Conservation (phyloP, 2,888 invertebrate genomes). For the Tenthredo scrophulariae region DNA sequence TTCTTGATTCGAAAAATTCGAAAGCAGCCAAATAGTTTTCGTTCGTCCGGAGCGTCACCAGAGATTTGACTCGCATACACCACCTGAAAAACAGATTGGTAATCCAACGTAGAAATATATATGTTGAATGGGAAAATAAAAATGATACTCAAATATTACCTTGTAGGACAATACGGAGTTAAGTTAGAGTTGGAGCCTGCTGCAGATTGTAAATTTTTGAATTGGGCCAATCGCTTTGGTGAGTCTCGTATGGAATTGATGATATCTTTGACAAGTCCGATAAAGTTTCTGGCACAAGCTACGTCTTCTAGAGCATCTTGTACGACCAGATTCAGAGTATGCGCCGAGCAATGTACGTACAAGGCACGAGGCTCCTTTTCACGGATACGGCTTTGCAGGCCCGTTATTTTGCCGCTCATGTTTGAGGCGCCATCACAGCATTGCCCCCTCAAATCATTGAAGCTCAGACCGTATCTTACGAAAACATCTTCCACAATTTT, state of each 20-base stretch:
- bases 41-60: slow-evolving; percentile 55
- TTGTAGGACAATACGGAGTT: slow-evolving; percentile 55
- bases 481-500: slow-evolving; percentile 48
- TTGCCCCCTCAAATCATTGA: slow-evolving; percentile 56
- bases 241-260: slow-evolving; percentile 58
- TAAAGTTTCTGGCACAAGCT: slow-evolving; percentile 50
- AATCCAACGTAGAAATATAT: slow-evolving; percentile 41
- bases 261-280: slow-evolving; percentile 54
- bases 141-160: slow-evolving; percentile 52
- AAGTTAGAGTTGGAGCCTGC: slow-evolving; percentile 29
- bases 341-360: slow-evolving; percentile 31
- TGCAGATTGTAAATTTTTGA: slow-evolving; percentile 56
- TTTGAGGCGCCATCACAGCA: slow-evolving; percentile 60
- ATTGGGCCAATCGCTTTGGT: slow-evolving; percentile 57
- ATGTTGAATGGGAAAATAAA: slow-evolving; percentile 17
- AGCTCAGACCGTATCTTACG: slow-evolving; percentile 20
- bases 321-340: slow-evolving; percentile 48
- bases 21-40: slow-evolving; percentile 55
- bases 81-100: slow-evolving; percentile 51
- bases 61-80: slow-evolving; percentile 58
- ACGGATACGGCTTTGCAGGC: slow-evolving; percentile 54
- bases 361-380: slow-evolving; percentile 48
- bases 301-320: slow-evolving; percentile 55
- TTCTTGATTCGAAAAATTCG: slow-evolving; percentile 54
- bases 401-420: slow-evolving; percentile 57